Conservation (phyloP, 2,797 vertebrate species). For the Spinus pinus region DNA sequence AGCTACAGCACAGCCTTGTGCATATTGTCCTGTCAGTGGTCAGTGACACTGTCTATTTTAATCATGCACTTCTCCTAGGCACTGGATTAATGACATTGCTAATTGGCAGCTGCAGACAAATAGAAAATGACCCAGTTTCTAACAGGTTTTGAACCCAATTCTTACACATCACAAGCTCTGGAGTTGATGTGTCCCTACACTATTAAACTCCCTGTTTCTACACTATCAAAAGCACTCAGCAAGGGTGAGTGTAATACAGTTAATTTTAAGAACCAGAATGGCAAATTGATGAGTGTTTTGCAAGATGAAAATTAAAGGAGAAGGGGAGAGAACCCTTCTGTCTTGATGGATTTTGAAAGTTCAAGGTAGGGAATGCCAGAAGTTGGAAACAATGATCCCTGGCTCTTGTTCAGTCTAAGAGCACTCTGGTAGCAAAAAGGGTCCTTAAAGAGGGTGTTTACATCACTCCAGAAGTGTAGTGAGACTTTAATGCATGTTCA, state of each 20-base stretch:
- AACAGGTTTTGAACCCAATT: background rate
- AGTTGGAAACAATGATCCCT: background rate
- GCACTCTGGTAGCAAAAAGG: background rate
- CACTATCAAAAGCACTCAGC: background rate
- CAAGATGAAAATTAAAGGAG: background rate
- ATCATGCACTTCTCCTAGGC: background rate
- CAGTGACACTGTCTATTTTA: background rate
- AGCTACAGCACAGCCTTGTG: background rate
- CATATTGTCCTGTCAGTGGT: background rate
- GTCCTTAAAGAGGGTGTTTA: slow-evolving; percentile 32
- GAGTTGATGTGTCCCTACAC: background rate
- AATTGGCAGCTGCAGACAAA: slow-evolving; percentile 28
- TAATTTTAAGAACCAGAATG: background rate
- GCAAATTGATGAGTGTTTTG: background rate
- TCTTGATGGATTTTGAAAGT: background rate
- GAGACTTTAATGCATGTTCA: slow-evolving; percentile 17
- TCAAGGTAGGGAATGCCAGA: background rate
- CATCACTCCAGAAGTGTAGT: slow-evolving; percentile 18
- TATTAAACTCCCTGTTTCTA: background rate
- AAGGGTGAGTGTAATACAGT: background rate
- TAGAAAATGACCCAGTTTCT: background rate
- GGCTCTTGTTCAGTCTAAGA: background rate
- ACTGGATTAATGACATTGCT: slow-evolving; percentile 8
- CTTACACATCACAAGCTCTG: background rate
- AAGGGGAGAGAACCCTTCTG: background rate